These are phyloP conservation scores for Adelphocoris suturalis DNA, from an alignment of 2,888 invertebrate species.

Conservation along the genomic window DNA sequence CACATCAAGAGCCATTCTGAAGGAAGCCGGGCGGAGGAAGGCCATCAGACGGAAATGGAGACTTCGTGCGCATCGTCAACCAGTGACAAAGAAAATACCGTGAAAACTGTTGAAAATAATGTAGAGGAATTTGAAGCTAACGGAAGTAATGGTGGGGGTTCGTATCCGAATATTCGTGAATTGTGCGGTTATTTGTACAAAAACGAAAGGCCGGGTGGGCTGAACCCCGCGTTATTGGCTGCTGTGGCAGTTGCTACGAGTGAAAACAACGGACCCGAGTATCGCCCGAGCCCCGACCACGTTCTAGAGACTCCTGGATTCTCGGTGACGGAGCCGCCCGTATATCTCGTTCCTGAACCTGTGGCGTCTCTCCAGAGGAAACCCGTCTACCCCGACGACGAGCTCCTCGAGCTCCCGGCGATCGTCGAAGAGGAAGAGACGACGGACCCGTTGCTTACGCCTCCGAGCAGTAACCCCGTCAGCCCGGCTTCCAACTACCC, in stretches of 20 bases:
- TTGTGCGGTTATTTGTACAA: constrained; percentile 79
- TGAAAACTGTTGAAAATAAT: constrained; percentile 74
- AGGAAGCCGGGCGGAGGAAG: constrained; percentile 74
- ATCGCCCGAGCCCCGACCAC: constrained; percentile 74
- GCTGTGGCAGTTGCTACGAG: constrained; percentile 78
- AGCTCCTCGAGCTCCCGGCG: constrained; percentile 73
- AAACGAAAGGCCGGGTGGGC: constrained; percentile 76
- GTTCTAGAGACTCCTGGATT: constrained; percentile 75
- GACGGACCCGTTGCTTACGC: constrained; percentile 78
- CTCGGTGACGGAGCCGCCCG: constrained; percentile 76
- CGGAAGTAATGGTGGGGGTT: constrained; percentile 53
- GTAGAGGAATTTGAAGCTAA: constrained; percentile 70
- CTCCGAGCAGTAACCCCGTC: constrained; percentile 82
- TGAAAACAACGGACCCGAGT: constrained; percentile 77
- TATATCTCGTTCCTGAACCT: constrained; percentile 77
- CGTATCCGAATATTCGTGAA: constrained; percentile 77
- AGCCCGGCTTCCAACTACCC: constrained; percentile 79
- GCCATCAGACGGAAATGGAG: constrained; percentile 74
- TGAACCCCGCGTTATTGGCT: constrained; percentile 77
- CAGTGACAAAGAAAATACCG: constrained; percentile 80
- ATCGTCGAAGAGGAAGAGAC: constrained; percentile 67
- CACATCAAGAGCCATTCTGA: constrained; percentile 90
- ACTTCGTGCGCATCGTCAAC: constrained; percentile 77
- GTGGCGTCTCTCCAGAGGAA: constrained; percentile 75
- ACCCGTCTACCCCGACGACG: constrained; percentile 72